A percentile compares a stretch with the other conserved stretches of the same genome.
These are phyloP conservation scores for Radopholus similis DNA, from an alignment of 1,140 invertebrate genomes.

Conservation along the genomic window DNA sequence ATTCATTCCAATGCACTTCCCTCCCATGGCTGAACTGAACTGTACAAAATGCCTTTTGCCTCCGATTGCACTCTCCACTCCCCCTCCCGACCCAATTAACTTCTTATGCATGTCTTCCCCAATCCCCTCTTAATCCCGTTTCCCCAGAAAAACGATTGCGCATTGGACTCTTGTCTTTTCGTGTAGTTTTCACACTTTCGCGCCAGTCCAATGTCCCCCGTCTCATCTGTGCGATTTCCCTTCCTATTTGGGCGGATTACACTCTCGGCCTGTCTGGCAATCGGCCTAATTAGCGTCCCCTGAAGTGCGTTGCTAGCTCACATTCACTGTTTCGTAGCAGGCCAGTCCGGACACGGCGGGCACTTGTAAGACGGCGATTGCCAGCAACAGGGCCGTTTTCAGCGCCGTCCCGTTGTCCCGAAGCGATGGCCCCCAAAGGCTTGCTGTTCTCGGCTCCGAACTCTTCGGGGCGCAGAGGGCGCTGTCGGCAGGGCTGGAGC, in stretches of 20 bases:
- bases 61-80: background rate
- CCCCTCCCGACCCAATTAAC: background rate
- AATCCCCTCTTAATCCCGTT: background rate
- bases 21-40: too few species aligned
- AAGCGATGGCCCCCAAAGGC: too few species aligned
- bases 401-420: too few species aligned
- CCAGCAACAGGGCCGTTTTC: too few species aligned
- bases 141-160: background rate
- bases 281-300: background rate
- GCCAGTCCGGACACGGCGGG: background rate
- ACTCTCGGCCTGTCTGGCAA: background rate
- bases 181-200: too few species aligned
- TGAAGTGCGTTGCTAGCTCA: slow-evolving; percentile 12
- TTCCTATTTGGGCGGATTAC: too few species aligned
- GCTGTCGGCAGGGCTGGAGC: too few species aligned
- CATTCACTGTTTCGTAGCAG: slow-evolving; percentile 23
- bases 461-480: too few species aligned
- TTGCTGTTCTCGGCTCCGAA: too few species aligned
- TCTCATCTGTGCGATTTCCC: too few species aligned
- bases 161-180: background rate
- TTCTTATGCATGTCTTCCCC: background rate
- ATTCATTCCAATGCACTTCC: slow-evolving; percentile 1
- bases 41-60: background rate
- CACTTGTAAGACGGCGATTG: too few species aligned
- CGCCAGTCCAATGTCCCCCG: too few species aligned